Percentiles rank a stretch among this genome's conserved stretches.
Evolutionary conservation across 2,113 vertebrate genomes (phyloP).

Genomic region (Myrmecophaga tridactyla): DNA sequence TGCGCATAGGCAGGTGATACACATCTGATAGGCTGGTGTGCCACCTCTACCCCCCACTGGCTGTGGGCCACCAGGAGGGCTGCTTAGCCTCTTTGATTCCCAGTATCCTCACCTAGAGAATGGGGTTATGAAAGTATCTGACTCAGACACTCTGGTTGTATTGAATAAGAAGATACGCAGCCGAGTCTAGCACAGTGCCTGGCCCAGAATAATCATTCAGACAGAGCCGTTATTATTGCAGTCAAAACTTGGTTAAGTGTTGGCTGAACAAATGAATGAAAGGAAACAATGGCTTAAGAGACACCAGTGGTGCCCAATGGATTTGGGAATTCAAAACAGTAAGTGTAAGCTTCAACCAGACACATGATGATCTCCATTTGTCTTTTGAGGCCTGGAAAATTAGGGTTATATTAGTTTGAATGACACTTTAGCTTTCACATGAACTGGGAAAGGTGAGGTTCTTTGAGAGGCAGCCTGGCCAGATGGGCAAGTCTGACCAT

Average conservation of each 20-base stretch:
- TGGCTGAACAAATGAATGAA: neutral
- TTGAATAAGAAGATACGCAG: neutral
- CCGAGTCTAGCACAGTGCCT: neutral
- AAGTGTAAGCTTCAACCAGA: neutral
- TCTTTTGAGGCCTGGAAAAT: neutral
- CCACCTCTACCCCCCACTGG: neutral
- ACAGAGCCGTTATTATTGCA: accelerated
- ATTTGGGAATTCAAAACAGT: neutral
- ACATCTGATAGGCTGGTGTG: neutral
- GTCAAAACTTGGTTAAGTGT: neutral
- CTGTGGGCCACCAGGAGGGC: neutral
- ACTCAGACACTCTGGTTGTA: neutral
- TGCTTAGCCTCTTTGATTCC: neutral
- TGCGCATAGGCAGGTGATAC: neutral
- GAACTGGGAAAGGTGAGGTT: neutral
- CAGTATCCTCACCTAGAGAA: neutral
- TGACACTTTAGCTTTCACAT: neutral
- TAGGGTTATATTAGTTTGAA: neutral
- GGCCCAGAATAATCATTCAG: no score
- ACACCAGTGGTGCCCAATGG: neutral
- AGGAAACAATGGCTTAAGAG: neutral
- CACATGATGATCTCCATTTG: neutral
- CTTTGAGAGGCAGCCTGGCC: neutral
- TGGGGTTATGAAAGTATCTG: neutral
- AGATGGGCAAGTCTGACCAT: neutral